Percentiles rank a stretch among this genome's conserved stretches.
phyloP scores from a whole-genome alignment of 2,797 vertebrate genomes.

The Tapera naevia region DNA sequence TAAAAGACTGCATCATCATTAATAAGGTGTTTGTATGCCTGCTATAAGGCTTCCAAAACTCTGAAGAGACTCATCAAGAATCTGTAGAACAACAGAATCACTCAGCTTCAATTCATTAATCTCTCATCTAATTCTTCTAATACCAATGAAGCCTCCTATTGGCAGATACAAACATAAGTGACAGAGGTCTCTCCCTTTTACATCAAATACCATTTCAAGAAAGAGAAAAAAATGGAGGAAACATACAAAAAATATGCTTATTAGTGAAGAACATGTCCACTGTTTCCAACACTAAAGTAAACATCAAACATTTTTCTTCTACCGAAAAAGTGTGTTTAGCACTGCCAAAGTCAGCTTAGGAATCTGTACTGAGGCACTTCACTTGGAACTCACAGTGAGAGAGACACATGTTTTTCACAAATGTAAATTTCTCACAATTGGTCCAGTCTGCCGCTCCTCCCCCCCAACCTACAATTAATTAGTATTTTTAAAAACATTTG shows the following conservation, averaged over 20 bases:
- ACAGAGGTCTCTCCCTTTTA: not conserved
- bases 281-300: constrained; percentile 64
- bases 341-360: constrained; percentile 59
- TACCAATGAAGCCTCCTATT: not conserved
- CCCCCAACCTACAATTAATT: not conserved
- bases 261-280: constrained; percentile 46
- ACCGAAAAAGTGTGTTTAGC: constrained; percentile 36
- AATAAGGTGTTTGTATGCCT: not conserved
- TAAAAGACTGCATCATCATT: not conserved
- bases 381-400: constrained; percentile 30
- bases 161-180: constrained; percentile 24
- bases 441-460: not conserved
- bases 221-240: not conserved
- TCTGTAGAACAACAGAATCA: not conserved
- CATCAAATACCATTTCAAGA: constrained; percentile 10
- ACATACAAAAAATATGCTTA: constrained; percentile 55
- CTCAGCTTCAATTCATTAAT: constrained; percentile 22
- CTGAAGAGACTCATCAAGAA: constrained; percentile 6
- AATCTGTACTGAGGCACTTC: constrained; percentile 44
- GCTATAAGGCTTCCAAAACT: not conserved
- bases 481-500: not conserved
- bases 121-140: constrained; percentile 36
- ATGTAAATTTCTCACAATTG: constrained; percentile 45
- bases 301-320: constrained; percentile 64
- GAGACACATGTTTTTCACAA: constrained; percentile 51